Evolutionary conservation across 1,140 invertebrate genomes (phyloP).

Genomic region (Tetragnatha versicolor): DNA sequence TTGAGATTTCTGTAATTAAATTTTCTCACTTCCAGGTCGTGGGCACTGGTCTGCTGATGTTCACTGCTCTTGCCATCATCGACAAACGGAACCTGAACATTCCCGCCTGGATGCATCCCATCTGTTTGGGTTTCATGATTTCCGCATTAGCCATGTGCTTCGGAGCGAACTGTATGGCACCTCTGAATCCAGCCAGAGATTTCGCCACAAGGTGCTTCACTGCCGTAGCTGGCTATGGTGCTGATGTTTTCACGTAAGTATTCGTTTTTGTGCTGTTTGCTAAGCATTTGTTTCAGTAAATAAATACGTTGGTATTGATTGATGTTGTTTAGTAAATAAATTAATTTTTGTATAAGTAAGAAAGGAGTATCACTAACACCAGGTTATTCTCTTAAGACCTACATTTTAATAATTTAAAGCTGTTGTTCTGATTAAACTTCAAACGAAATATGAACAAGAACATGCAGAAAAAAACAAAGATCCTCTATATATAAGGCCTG

Average conservation of each 20-base stretch:
- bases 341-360: too few species aligned
- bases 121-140: constrained; percentile 65
- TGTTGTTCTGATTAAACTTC: too few species aligned
- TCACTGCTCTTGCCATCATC: constrained; percentile 67
- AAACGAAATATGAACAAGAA: too few species aligned
- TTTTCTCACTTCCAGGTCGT: constrained; percentile 65
- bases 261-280: too few species aligned
- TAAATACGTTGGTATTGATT: too few species aligned
- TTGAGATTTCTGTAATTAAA: neutral
- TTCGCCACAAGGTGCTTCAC: constrained; percentile 70
- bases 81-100: constrained; percentile 68
- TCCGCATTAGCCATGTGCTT: constrained; percentile 59
- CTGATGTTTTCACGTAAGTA: constrained; percentile 53
- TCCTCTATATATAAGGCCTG: too few species aligned
- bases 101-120: constrained; percentile 64
- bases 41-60: constrained; percentile 69
- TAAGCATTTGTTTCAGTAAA: too few species aligned
- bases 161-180: constrained; percentile 70
- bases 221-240: constrained; percentile 68
- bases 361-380: too few species aligned
- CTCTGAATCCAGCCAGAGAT: constrained; percentile 73
- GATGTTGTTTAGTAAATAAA: too few species aligned
- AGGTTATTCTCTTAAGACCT: too few species aligned
- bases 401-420: too few species aligned
- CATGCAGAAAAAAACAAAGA: too few species aligned